A percentile compares a stretch with the other conserved stretches of the same genome.
phyloP scores from a whole-genome alignment of 2,888 invertebrate genomes.

The Rhorus exstirpatorius region DNA sequence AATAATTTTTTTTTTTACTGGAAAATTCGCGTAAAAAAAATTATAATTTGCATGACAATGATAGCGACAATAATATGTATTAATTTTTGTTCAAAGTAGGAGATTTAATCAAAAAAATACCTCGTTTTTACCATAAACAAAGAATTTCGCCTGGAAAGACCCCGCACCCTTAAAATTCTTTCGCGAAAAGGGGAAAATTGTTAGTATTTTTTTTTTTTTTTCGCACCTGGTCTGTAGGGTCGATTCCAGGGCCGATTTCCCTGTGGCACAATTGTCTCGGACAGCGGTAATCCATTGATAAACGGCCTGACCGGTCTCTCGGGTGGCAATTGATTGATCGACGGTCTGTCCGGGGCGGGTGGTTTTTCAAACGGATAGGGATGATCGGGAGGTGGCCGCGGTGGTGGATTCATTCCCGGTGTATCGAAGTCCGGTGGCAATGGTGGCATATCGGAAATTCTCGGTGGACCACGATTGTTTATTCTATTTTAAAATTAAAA shows the following conservation, averaged over 20 bases:
- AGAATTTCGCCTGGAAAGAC: no score
- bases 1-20: no score
- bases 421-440: conserved; percentile 90
- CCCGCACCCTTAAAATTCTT: no score
- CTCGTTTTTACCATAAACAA: no score
- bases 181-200: no score
- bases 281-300: conserved; percentile 90
- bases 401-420: conserved; percentile 87
- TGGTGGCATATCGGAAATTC: conserved; percentile 92
- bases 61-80: no score
- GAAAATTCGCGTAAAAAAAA: no score
- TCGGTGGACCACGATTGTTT: conserved; percentile 96
- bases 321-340: conserved; percentile 86
- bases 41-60: no score
- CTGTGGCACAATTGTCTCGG: conserved; percentile 91
- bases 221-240: conserved; percentile 70
- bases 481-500: conserved; percentile 87
- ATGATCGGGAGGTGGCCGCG: conserved; percentile 84
- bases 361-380: conserved; percentile 91
- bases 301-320: conserved; percentile 87
- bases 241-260: conserved; percentile 77
- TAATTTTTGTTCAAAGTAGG: no score
- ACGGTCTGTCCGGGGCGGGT: conserved; percentile 88
- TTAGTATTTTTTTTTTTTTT: not conserved
- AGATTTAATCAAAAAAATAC: no score